These are phyloP conservation scores for Erebia aethiops DNA, from an alignment of 2,888 invertebrate genomes.

Conservation along the genomic window DNA sequence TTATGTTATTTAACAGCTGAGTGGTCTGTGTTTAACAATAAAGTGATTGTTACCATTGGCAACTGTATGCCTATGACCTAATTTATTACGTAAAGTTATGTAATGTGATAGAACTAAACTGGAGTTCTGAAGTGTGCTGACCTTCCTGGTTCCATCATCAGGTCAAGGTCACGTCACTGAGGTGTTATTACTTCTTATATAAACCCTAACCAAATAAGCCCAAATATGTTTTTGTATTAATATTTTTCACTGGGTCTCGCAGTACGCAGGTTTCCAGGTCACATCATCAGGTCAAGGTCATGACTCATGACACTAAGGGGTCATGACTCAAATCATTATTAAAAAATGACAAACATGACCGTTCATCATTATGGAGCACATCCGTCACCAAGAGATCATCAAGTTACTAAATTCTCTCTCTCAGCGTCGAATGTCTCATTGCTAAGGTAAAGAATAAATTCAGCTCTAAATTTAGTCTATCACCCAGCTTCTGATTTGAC, in stretches of 20 bases:
- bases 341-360: neutral
- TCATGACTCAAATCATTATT: neutral
- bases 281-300: constrained; percentile 8
- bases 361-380: neutral
- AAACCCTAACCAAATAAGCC: neutral
- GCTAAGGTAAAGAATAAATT: too few species aligned
- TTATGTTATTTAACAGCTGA: constrained; percentile 13
- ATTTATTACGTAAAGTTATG: neutral
- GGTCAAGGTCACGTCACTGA: constrained; percentile 15
- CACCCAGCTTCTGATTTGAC: too few species aligned
- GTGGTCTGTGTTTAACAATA: too few species aligned
- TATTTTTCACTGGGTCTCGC: neutral
- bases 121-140: neutral
- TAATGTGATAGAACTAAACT: neutral
- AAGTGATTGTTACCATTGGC: constrained; percentile 10
- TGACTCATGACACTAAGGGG: neutral
- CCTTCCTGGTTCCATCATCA: constrained; percentile 14
- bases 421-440: too few species aligned
- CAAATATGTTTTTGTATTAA: neutral
- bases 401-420: too few species aligned
- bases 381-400: too few species aligned
- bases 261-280: constrained; percentile 2
- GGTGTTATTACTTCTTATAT: neutral
- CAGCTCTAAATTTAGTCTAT: too few species aligned
- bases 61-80: neutral